phyloP scores from a whole-genome alignment of 2,113 vertebrate species.

The Leuciscus idus region DNA sequence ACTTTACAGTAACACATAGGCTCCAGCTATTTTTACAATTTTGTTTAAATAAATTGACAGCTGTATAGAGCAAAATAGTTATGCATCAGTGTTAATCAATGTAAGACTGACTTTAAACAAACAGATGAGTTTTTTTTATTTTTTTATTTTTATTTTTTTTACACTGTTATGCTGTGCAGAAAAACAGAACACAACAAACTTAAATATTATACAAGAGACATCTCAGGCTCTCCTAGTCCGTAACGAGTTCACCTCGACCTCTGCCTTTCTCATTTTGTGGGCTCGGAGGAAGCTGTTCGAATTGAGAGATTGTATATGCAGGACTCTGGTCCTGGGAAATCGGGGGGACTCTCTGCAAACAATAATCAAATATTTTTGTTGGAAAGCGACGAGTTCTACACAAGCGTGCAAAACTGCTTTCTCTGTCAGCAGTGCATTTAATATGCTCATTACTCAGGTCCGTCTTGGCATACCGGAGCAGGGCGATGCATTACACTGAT shows the following conservation, averaged over 20 bases:
- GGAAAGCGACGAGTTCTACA: constrained; percentile 60
- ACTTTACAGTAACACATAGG: neutral
- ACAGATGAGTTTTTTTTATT: neutral
- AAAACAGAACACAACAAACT: neutral
- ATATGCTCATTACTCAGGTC: constrained; percentile 72
- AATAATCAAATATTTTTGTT: constrained; percentile 76
- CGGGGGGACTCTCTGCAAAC: constrained; percentile 69
- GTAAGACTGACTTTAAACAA: neutral
- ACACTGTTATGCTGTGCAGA: neutral
- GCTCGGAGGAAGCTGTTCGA: constrained; percentile 57
- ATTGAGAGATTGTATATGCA: constrained; percentile 57
- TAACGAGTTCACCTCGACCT: constrained; percentile 26
- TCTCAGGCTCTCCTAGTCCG: neutral
- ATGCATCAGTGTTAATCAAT: neutral
- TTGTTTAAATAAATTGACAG: neutral
- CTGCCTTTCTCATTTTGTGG: constrained; percentile 29
- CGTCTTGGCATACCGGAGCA: constrained; percentile 62
- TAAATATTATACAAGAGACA: neutral
- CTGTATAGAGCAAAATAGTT: neutral
- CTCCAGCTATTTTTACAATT: neutral
- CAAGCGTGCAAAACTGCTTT: constrained; percentile 64
- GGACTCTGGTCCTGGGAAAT: constrained; percentile 60
- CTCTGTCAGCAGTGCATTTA: constrained; percentile 70
- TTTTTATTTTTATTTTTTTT: too few species aligned
- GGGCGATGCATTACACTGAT: constrained; percentile 59